A percentile compares a stretch with the other conserved stretches of the same genome.
Conservation (phyloP, 1,140 invertebrate species). For the Philopotamus ludificatus region DNA sequence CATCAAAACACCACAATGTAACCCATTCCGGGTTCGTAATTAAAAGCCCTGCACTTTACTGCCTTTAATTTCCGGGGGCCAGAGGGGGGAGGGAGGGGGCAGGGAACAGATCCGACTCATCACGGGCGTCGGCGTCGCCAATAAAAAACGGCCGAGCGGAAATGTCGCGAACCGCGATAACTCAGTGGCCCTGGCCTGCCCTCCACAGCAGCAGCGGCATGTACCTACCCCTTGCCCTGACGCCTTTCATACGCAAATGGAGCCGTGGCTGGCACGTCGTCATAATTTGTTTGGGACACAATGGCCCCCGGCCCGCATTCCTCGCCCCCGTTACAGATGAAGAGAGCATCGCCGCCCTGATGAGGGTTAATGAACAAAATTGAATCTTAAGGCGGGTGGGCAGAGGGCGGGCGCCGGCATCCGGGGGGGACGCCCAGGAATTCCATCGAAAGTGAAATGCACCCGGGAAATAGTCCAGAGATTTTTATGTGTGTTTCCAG, state of each 20-base stretch:
- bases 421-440: neutral
- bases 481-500: neutral
- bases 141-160: constrained; percentile 41
- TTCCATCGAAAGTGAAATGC: constrained; percentile 5
- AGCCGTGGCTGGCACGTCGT: constrained; percentile 33
- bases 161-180: constrained; percentile 38
- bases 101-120: constrained; percentile 27
- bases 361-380: constrained; percentile 42
- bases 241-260: constrained; percentile 35
- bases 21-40: neutral
- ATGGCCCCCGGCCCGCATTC: constrained; percentile 29
- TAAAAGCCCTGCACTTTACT: constrained; percentile 30
- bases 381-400: constrained; percentile 38
- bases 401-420: constrained; percentile 6
- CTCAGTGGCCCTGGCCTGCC: constrained; percentile 18
- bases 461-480: neutral
- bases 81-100: neutral
- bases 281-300: constrained; percentile 40
- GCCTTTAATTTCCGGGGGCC: constrained; percentile 38
- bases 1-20: too few relatives aligned
- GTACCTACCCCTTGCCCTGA: constrained; percentile 33
- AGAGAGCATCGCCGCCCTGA: constrained; percentile 15
- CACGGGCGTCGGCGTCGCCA: constrained; percentile 30
- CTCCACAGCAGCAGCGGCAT: constrained; percentile 10
- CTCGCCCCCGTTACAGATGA: constrained; percentile 26